Conservation (phyloP, 2,113 vertebrate species). For the Mixornis gularis region DNA sequence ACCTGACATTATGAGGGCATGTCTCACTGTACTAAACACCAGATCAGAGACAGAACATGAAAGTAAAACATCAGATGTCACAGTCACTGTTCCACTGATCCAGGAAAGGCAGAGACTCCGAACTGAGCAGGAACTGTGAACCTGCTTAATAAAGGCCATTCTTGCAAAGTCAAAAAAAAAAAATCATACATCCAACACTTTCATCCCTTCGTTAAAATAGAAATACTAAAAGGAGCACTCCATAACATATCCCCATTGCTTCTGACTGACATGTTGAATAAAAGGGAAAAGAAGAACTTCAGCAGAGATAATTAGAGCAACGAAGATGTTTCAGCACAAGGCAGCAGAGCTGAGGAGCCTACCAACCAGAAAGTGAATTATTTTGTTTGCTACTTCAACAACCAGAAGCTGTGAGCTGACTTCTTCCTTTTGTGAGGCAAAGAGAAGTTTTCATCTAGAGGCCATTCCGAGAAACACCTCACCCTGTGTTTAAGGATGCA, state of each 20-base stretch:
- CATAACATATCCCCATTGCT: constrained; percentile 52
- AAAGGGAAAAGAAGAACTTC: constrained; percentile 17
- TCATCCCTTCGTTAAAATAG: constrained; percentile 39
- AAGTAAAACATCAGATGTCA: constrained; percentile 42
- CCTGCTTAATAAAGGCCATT: constrained; percentile 49
- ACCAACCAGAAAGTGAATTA: constrained; percentile 19
- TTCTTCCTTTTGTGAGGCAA: constrained; percentile 7
- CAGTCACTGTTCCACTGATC: constrained; percentile 34
- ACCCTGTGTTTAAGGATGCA: not conserved
- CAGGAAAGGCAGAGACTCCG: constrained; percentile 4
- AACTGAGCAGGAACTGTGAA: constrained; percentile 29
- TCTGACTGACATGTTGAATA: constrained; percentile 27
- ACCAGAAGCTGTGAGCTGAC: not conserved
- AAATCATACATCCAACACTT: constrained; percentile 29
- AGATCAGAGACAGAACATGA: constrained; percentile 29
- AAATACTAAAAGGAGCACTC: constrained; percentile 45
- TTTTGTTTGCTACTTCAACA: constrained; percentile 39
- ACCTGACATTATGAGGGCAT: constrained; percentile 44
- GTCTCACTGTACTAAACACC: constrained; percentile 19
- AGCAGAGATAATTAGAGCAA: constrained; percentile 30
- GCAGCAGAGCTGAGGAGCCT: not conserved
- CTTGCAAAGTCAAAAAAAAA: constrained; percentile 22
- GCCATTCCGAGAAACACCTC: not conserved
- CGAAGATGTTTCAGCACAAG: not conserved
- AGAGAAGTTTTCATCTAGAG: constrained; percentile 33